Evolutionary conservation across 2,113 vertebrate genomes (phyloP), one percentile per base, ranked within the genome.

Genomic region (Prietella phreatophila): DNA sequence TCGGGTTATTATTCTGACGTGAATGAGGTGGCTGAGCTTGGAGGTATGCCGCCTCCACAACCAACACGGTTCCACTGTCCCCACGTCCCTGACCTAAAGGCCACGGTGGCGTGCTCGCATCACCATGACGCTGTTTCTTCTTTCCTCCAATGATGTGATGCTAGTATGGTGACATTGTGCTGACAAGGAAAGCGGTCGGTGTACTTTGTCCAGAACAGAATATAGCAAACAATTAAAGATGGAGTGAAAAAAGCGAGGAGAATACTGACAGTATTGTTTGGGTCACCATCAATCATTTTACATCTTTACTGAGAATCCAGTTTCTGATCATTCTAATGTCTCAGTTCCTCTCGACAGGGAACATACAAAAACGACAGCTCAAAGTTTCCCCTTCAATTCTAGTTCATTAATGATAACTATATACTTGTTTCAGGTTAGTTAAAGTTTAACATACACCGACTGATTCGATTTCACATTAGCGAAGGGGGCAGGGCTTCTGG

Each of bases 1-100:
- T 55, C 50, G 33, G 33, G 47, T 86, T 81, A 87, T 90, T 87
- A 85, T 87, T 87, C 73, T 61, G 85, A 81, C 42, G 85, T 71
- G 53, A 85, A 87, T 20, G 86, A 88, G 61, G 47, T 60, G 50
- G 83, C 76, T 61, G 85, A 82, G 81, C 47, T 89, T 15, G 50
- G 36, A 79, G 83, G 67, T 73, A 25, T 63, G 82, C 71, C 76
- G 60, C 80, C 84, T 33, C 67, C 65, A 75, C 78, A 56, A 36
- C 36, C 39, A 63, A 61, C 56, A 82, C 50, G 3, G 30, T 60
- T 89, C 25, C 82, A 69, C 88, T 79, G 83, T 83, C 50, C 22
- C 19, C 27, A 56, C 4, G 15, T 30, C 69, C 78, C 63, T 55
- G 69, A 50, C 56, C 39, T 30, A 27, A 33, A 78, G 85, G 67